These are phyloP conservation scores for Ophiodon elongatus DNA, from an alignment of 2,113 vertebrate species.

Conservation along the genomic window DNA sequence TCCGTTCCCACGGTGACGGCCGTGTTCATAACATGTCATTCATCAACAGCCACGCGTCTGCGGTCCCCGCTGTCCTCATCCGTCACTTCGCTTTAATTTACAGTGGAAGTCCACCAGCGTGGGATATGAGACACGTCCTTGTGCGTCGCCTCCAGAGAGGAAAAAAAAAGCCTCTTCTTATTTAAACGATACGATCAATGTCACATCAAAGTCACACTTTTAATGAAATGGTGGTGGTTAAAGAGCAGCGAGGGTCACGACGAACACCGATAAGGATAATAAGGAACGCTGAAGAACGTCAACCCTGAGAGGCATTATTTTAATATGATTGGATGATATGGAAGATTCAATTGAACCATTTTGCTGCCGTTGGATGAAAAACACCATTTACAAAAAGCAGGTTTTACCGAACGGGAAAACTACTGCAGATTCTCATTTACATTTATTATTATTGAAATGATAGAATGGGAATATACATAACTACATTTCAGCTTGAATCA, in stretches of 20 bases:
- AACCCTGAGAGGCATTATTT: slow-evolving; percentile 19
- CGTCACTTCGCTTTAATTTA: slow-evolving; percentile 33
- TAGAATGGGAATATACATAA: no score
- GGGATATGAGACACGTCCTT: slow-evolving; percentile 16
- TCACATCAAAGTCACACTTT: slow-evolving; percentile 44
- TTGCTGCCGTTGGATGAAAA: not conserved
- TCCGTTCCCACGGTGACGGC: not conserved
- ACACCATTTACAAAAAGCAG: not conserved
- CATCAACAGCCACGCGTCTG: slow-evolving; percentile 31
- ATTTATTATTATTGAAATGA: not conserved
- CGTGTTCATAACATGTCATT: slow-evolving; percentile 31
- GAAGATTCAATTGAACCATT: not conserved
- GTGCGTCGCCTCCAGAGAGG: not conserved
- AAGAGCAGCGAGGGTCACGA: slow-evolving; percentile 18
- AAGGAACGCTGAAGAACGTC: slow-evolving; percentile 12
- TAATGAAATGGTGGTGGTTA: slow-evolving; percentile 47
- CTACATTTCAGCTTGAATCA: not conserved
- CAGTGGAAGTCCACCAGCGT: slow-evolving; percentile 37
- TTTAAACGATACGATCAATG: slow-evolving; percentile 58
- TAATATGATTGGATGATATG: slow-evolving; percentile 10
- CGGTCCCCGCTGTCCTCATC: not conserved
- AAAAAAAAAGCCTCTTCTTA: not conserved
- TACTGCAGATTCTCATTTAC: not conserved
- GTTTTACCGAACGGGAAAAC: not conserved
- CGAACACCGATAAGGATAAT: slow-evolving; percentile 33